These are phyloP conservation scores for Montipora sp. DNA, from an alignment of 64 coral and sea anemone genomes.

Conservation along the genomic window DNA sequence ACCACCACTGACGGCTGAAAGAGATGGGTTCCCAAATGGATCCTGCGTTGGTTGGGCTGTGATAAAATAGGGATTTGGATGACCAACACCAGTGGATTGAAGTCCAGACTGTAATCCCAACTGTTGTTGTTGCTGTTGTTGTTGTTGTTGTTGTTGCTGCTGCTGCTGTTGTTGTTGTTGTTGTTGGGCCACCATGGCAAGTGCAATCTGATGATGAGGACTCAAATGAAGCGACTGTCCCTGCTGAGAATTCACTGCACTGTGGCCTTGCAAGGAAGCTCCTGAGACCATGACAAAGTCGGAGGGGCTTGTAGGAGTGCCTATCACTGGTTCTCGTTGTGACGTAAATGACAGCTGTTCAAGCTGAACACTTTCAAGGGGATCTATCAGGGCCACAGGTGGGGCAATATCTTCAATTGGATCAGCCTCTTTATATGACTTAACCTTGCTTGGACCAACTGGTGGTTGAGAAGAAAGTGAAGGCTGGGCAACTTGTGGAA, in stretches of 20 bases:
- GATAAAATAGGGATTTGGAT: conserved; percentile 91
- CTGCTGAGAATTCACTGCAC: conserved; percentile 47
- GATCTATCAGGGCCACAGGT: conserved; percentile 73
- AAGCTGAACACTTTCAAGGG: conserved; percentile 63
- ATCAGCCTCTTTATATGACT: conserved; percentile 52
- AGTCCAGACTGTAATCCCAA: conserved; percentile 54
- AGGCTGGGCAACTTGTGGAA: conserved; percentile 48
- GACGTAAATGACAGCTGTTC: conserved; percentile 73
- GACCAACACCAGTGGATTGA: conserved; percentile 63
- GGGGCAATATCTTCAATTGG: conserved; percentile 61
- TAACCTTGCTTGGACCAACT: conserved; percentile 51
- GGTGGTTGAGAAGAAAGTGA: conserved; percentile 20
- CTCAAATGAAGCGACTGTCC: conserved; percentile 72
- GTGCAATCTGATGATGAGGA: conserved; percentile 76
- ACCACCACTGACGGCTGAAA: conserved; percentile 82
- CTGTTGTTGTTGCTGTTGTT: conserved; percentile 64
- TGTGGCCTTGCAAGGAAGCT: conserved; percentile 44
- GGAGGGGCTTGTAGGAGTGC: conserved; percentile 84
- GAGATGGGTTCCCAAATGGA: conserved; percentile 81
- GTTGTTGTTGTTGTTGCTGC: conserved; percentile 43
- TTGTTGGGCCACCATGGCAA: conserved; percentile 80
- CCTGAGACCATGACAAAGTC: conserved; percentile 91
- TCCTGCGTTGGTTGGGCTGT: conserved; percentile 85
- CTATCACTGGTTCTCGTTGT: conserved; percentile 66
- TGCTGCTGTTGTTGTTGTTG: conserved; percentile 65